Percentiles rank a stretch among this genome's conserved stretches.
phyloP scores from a whole-genome alignment of 2,113 vertebrate genomes.

The Rutilus rutilus region DNA sequence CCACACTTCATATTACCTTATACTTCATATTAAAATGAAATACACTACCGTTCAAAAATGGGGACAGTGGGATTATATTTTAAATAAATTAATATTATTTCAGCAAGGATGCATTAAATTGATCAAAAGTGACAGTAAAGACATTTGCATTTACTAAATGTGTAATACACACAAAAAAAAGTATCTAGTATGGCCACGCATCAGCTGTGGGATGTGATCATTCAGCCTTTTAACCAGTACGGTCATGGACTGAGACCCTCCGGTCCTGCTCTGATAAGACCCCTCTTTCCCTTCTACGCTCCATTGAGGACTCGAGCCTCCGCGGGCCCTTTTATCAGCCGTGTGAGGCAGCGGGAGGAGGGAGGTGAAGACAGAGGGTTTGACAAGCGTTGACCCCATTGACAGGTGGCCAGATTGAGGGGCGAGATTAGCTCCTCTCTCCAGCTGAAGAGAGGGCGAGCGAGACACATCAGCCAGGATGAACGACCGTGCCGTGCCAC shows the following conservation, averaged over 20 bases:
- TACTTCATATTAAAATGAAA: background rate
- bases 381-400: slow-evolving; percentile 48
- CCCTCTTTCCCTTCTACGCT: slow-evolving; percentile 16
- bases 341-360: slow-evolving; percentile 8
- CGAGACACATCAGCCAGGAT: slow-evolving; percentile 35
- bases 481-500: slow-evolving; percentile 37
- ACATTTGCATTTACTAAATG: background rate
- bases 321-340: slow-evolving; percentile 48
- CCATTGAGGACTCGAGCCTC: background rate
- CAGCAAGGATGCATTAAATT: background rate
- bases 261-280: slow-evolving; percentile 15
- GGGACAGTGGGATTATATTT: too few species aligned
- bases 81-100: background rate
- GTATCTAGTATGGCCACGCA: background rate
- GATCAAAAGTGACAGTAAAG: background rate
- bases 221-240: slow-evolving; percentile 39
- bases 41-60: background rate
- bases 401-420: slow-evolving; percentile 55
- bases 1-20: background rate
- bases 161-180: too few species aligned
- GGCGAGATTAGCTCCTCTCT: slow-evolving; percentile 51
- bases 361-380: slow-evolving; percentile 29
- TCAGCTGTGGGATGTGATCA: background rate
- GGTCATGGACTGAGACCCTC: slow-evolving; percentile 16
- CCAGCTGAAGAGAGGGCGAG: slow-evolving; percentile 22